Base-by-base conservation (phyloP, 2,888 invertebrate species). In the Tipula lateralis region DNA sequence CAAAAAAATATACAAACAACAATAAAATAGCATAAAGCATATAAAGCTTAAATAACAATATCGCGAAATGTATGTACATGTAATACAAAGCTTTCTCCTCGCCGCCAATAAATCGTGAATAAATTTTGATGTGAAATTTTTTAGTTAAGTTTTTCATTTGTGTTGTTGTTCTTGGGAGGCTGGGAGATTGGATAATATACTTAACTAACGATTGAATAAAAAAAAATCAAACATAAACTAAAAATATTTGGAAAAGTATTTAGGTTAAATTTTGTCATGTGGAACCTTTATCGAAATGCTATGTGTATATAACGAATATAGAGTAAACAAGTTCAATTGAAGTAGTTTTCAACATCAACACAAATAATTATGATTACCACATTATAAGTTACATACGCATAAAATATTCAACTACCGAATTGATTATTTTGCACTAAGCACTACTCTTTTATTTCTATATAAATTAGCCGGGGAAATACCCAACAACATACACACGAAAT, bases 81-180 rank as follows among this genome's bases (percentile, higher is more conserved):
- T 66, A 66, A 66, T 24, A 66, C 66, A 66, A 66, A 66, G 66
- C 66, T 66, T 66, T 66, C 66, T 66, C 66, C 66, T 66, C 24
- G 24, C 66, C 66, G 66, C 66, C 66, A 66, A 66, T 66, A 66
- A 66, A 66, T 66, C 66, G 66, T 66, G 66, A 66, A 66, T 66
- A 66, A 24, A 66, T 66, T 66, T 66, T 66, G 19, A 24, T 66
- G 66, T 66, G 66, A 66, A 66, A 66, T 24, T 66, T 50, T 66
- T 66, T 66, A 24, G 19, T 66, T 66, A 19, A 12, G 39, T 2
- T 39, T 39, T 39, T 13, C 1, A 19, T 6, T 50, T 66, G 66
- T 24, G 24, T 66, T 66, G 7, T 66, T 19, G 24, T 66, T 24
- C 66, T 66, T 24, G 9, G 66, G 66, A 66, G 66, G 66, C 66